Evolutionary conservation across 2,113 vertebrate genomes (phyloP).

Genomic region (Myiopsitta monachus): DNA sequence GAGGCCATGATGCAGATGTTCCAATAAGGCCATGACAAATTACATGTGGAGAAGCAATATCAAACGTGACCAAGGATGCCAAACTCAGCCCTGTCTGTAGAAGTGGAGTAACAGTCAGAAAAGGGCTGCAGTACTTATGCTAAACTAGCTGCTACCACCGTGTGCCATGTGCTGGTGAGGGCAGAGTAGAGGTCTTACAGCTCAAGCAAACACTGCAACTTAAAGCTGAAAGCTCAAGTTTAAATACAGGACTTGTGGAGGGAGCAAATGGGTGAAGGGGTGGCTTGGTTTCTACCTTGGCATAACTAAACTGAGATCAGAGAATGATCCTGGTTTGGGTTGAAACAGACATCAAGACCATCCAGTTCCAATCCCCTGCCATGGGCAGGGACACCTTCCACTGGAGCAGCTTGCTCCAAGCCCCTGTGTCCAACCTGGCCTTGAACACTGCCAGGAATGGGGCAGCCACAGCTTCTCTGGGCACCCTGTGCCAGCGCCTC

Average conservation of each 20-base stretch:
- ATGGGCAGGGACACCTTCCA: too few relatives aligned
- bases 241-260: neutral
- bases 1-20: constrained; percentile 42
- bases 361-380: too few relatives aligned
- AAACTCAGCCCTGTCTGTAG: neutral
- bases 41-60: neutral
- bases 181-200: neutral
- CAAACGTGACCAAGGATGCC: neutral
- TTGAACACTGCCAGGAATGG: too few relatives aligned
- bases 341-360: neutral
- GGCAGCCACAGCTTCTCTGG: too few relatives aligned
- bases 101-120: neutral
- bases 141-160: neutral
- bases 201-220: neutral
- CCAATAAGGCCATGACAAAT: constrained; percentile 24
- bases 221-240: neutral
- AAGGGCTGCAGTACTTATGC: neutral
- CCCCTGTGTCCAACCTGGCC: too few relatives aligned
- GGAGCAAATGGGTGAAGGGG: neutral
- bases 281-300: neutral
- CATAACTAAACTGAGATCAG: neutral
- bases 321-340: neutral
- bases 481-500: too few relatives aligned
- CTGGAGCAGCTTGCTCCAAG: too few relatives aligned
- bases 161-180: neutral